phyloP scores from a whole-genome alignment of 2,113 vertebrate species.

The Guaruba guarouba region DNA sequence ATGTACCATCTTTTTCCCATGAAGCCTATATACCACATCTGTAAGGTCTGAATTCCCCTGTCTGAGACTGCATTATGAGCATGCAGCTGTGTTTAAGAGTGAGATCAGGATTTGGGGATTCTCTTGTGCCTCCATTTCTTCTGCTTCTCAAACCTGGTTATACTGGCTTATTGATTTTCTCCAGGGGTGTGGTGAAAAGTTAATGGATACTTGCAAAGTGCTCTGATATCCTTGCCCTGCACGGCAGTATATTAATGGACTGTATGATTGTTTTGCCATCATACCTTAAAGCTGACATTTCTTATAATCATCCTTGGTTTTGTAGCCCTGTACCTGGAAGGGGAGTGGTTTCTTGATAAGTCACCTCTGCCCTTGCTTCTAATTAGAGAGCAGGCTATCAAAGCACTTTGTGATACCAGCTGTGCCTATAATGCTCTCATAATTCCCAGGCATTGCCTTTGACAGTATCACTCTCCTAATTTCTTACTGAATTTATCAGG shows the following conservation, averaged over 20 bases:
- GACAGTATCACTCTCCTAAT: not conserved
- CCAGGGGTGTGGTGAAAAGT: not conserved
- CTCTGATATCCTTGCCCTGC: not conserved
- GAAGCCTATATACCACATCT: not conserved
- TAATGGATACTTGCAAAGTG: not conserved
- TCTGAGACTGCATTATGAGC: not conserved
- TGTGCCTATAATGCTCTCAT: not conserved
- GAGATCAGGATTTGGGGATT: not conserved
- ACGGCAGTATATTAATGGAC: not conserved
- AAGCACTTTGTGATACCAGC: not conserved
- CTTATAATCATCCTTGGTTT: not conserved
- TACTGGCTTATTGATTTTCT: not conserved
- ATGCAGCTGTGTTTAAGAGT: not conserved
- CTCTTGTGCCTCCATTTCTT: not conserved
- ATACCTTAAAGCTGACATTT: not conserved
- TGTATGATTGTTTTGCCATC: not conserved
- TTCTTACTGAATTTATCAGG: not conserved
- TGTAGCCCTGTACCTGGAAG: not conserved
- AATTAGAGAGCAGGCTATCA: not conserved
- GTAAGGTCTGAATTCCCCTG: not conserved
- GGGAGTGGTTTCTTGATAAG: not conserved
- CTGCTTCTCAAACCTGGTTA: not conserved
- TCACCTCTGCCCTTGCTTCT: not conserved
- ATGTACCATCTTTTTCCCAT: accelerated
- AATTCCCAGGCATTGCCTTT: not conserved